These are phyloP conservation scores for Danio tinwini DNA, from an alignment of 2,797 vertebrate species.

Conservation along the genomic window DNA sequence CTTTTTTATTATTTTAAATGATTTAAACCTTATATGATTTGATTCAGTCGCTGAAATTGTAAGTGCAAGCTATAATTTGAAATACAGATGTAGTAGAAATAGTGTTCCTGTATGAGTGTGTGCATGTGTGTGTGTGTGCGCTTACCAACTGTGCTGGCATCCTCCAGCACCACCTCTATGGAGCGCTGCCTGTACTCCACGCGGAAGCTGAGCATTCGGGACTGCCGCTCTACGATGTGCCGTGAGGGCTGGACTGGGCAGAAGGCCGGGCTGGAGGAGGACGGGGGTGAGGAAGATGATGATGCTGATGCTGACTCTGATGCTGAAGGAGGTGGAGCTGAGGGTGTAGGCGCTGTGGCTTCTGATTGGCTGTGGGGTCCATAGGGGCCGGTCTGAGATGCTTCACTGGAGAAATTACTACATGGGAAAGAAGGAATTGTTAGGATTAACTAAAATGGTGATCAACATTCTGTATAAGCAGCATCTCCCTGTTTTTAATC, in stretches of 20 bases:
- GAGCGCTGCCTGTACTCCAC: slow-evolving; percentile 96
- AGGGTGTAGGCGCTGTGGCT: slow-evolving; percentile 71
- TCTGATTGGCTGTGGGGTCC: slow-evolving; percentile 83
- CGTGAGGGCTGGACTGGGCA: slow-evolving; percentile 89
- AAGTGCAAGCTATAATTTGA: too few relatives aligned
- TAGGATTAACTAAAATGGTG: background rate
- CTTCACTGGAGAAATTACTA: slow-evolving; percentile 90
- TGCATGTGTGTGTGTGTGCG: too few relatives aligned
- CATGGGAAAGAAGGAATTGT: slow-evolving; percentile 57
- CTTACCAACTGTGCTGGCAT: slow-evolving; percentile 96
- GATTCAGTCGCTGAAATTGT: too few relatives aligned
- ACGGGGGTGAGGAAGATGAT: slow-evolving; percentile 79
- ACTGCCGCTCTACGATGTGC: slow-evolving; percentile 93
- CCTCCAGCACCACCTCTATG: slow-evolving; percentile 95
- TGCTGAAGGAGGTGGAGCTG: slow-evolving; percentile 67
- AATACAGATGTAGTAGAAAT: too few relatives aligned
- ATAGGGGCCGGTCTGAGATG: slow-evolving; percentile 83
- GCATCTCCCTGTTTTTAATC: too few relatives aligned
- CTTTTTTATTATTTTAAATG: too few relatives aligned
- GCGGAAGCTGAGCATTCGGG: slow-evolving; percentile 95
- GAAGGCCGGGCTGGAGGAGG: slow-evolving; percentile 87
- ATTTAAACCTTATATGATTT: too few relatives aligned
- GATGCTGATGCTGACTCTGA: slow-evolving; percentile 84
- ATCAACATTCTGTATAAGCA: background rate
- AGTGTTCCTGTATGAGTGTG: background rate